Conservation (phyloP, 2,888 invertebrate genomes). For the Mimumesa dahlbomi region DNA sequence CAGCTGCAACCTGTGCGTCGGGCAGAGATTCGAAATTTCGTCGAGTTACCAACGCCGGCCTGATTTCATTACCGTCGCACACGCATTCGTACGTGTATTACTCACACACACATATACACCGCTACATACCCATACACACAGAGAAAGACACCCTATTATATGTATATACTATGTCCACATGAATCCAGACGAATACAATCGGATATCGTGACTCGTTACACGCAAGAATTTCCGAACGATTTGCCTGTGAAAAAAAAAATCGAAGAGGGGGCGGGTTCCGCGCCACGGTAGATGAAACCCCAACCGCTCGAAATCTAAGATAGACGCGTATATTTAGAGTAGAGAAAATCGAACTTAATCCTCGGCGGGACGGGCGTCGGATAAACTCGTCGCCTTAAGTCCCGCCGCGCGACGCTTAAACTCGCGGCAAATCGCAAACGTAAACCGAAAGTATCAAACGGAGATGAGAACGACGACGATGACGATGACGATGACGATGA, state of each 20-base stretch:
- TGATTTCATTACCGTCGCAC: too few species aligned
- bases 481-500: background rate
- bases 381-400: constrained; percentile 12
- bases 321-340: constrained; percentile 15
- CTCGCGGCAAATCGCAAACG: constrained; percentile 20
- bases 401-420: constrained; percentile 10
- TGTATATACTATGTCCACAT: too few species aligned
- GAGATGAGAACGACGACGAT: constrained; percentile 6
- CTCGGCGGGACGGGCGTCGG: constrained; percentile 10
- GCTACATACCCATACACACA: too few species aligned
- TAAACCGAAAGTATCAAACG: constrained; percentile 9
- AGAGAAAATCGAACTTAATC: constrained; percentile 23
- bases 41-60: too few species aligned
- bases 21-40: too few species aligned
- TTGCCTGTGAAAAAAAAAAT: background rate
- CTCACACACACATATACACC: too few species aligned
- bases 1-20: too few species aligned
- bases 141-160: too few species aligned
- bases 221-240: background rate
- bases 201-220: too few species aligned
- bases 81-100: too few species aligned
- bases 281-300: constrained; percentile 77
- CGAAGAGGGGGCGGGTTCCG: constrained; percentile 74
- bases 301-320: constrained; percentile 69
- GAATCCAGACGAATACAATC: too few species aligned